These are phyloP conservation scores for Copidosoma aretas DNA, from an alignment of 2,888 invertebrate genomes.

Conservation along the genomic window DNA sequence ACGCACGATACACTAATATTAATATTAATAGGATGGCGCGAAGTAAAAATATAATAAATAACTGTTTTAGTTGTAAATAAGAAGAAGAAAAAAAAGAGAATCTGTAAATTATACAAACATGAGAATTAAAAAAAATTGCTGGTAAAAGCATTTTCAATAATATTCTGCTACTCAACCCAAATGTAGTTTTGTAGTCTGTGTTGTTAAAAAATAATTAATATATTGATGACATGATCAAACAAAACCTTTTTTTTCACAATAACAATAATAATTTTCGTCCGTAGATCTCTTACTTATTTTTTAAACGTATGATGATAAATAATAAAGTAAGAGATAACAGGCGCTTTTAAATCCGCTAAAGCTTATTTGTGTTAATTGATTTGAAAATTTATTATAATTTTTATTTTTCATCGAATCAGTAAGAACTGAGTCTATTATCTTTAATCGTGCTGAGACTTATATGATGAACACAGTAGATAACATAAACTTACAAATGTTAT, in stretches of 20 bases:
- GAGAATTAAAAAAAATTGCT: slow-evolving; percentile 18
- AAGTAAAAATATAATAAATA: slow-evolving; percentile 18
- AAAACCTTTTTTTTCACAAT: slow-evolving; percentile 1
- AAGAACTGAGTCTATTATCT: slow-evolving; percentile 32
- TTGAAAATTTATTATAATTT: slow-evolving; percentile 21
- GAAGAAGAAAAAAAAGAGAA: slow-evolving; percentile 10
- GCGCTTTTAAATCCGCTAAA: slow-evolving; percentile 39
- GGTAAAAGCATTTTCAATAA: slow-evolving; percentile 27
- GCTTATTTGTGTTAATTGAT: slow-evolving; percentile 49
- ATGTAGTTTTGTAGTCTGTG: slow-evolving; percentile 36
- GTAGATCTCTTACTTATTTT: slow-evolving; percentile 35
- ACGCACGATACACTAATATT: slow-evolving; percentile 39
- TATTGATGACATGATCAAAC: slow-evolving; percentile 17
- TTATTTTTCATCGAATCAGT: slow-evolving; percentile 4
- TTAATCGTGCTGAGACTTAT: slow-evolving; percentile 12
- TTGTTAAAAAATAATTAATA: slow-evolving; percentile 39
- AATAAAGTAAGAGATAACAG: slow-evolving; percentile 22
- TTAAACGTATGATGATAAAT: slow-evolving; percentile 20
- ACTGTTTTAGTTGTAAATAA: slow-evolving; percentile 33
- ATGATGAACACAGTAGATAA: slow-evolving; percentile 43
- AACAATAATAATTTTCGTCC: slow-evolving; percentile 11
- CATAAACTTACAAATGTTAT: slow-evolving; percentile 47
- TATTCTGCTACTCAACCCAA: slow-evolving; percentile 25
- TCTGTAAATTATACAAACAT: slow-evolving; percentile 30
- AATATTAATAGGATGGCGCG: slow-evolving; percentile 30